These are phyloP conservation scores for Nomada ferruginata DNA, from an alignment of 2,888 invertebrate genomes.

Conservation along the genomic window DNA sequence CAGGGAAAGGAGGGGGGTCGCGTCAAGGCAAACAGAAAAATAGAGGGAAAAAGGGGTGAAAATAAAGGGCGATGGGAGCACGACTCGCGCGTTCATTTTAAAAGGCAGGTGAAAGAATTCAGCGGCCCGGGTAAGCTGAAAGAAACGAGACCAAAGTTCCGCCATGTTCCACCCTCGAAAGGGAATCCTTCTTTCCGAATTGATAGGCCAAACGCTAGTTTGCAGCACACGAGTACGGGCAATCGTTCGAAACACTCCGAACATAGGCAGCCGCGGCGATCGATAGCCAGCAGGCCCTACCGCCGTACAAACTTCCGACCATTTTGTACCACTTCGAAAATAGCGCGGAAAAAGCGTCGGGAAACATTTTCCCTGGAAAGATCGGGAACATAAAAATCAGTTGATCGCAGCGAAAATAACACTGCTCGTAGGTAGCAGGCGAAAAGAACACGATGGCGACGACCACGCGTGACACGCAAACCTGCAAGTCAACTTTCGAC, in stretches of 20 bases:
- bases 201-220: neutral
- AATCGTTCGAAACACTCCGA: conserved; percentile 8
- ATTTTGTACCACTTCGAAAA: neutral
- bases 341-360: neutral
- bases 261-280: neutral
- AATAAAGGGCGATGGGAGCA: conserved; percentile 31
- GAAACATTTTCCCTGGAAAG: neutral
- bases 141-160: conserved; percentile 23
- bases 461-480: conserved; percentile 30
- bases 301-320: neutral
- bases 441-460: conserved; percentile 11
- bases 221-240: neutral
- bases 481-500: conserved; percentile 11
- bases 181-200: conserved; percentile 5
- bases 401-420: conserved; percentile 22
- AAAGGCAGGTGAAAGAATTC: conserved; percentile 66
- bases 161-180: conserved; percentile 19
- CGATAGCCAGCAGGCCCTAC: neutral
- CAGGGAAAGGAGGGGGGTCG: conserved; percentile 8
- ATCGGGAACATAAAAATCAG: neutral
- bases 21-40: conserved; percentile 13
- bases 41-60: conserved; percentile 9
- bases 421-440: conserved; percentile 4
- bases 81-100: conserved; percentile 62
- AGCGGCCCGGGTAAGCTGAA: conserved; percentile 35